Evolutionary conservation across 2,888 invertebrate species (phyloP).

Genomic region (Lepidonotus clava): DNA sequence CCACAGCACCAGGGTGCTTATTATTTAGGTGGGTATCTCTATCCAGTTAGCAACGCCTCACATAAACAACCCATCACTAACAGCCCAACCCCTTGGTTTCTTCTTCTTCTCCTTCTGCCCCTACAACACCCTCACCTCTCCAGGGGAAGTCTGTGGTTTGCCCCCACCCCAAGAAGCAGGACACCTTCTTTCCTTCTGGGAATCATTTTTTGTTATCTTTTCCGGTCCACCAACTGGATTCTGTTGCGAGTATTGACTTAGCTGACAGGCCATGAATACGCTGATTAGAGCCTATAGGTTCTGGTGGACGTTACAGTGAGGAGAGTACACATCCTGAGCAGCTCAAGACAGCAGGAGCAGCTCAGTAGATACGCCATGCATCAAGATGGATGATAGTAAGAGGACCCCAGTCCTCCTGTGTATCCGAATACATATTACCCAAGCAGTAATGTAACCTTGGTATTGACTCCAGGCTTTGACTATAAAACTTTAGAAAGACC

Average conservation of each 20-base stretch:
- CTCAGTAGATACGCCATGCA: too few relatives aligned
- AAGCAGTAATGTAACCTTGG: too few relatives aligned
- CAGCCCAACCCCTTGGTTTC: background rate
- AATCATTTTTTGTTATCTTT: background rate
- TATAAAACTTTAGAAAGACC: too few relatives aligned
- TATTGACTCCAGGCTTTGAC: too few relatives aligned
- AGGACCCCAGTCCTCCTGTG: too few relatives aligned
- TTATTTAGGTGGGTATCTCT: conserved; percentile 10
- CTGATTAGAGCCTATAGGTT: conserved; percentile 28
- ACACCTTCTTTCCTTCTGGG: background rate
- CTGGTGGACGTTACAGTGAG: background rate
- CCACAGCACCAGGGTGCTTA: background rate
- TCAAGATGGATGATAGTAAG: too few relatives aligned
- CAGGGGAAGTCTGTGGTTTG: background rate
- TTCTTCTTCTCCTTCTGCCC: background rate
- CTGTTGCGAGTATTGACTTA: background rate
- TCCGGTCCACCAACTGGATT: background rate
- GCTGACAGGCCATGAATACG: conserved; percentile 18
- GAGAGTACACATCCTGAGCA: background rate
- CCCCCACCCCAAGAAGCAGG: background rate
- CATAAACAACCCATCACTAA: conserved; percentile 14
- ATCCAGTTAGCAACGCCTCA: background rate
- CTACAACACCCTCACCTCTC: background rate
- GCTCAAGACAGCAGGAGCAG: background rate
- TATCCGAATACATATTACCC: too few relatives aligned